Percentiles rank a stretch among this genome's conserved stretches.
phyloP scores from a whole-genome alignment of 2,797 vertebrate genomes.

The Spheniscus humboldti region DNA sequence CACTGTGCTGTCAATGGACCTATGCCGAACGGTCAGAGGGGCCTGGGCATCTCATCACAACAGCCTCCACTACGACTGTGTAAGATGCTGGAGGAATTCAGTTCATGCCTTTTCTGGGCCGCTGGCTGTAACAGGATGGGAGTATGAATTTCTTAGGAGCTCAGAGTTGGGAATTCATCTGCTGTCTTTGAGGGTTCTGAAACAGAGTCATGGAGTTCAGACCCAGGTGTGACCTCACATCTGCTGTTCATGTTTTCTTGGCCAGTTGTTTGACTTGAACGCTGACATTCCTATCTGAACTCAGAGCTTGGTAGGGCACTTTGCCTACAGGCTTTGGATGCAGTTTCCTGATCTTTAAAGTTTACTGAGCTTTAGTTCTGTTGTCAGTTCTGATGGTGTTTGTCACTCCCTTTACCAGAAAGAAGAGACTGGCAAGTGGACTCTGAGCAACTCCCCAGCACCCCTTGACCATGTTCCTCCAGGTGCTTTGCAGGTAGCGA shows the following conservation, averaged over 20 bases:
- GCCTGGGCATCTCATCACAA: background rate
- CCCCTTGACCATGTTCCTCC: background rate
- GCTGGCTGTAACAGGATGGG: background rate
- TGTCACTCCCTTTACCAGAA: background rate
- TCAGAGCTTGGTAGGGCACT: background rate
- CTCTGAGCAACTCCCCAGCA: background rate
- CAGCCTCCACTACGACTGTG: background rate
- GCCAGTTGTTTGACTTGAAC: background rate
- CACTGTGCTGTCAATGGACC: background rate
- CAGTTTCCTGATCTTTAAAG: background rate
- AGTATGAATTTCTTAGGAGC: background rate
- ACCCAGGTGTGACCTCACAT: background rate
- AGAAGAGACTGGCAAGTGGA: background rate
- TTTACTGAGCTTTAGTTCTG: background rate
- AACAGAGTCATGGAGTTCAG: background rate
- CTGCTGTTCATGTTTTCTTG: background rate
- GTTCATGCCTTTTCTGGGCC: background rate
- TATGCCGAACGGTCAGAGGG: rapidly evolving
- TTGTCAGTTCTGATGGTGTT: background rate
- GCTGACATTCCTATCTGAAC: background rate
- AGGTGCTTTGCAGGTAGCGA: background rate
- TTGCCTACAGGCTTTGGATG: background rate
- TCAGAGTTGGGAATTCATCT: background rate
- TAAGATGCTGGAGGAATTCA: background rate
- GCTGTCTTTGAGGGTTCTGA: background rate